Evolutionary conservation across 2,113 vertebrate genomes (phyloP), one percentile per base, ranked within the genome.

Genomic region (Orycteropus afer): DNA sequence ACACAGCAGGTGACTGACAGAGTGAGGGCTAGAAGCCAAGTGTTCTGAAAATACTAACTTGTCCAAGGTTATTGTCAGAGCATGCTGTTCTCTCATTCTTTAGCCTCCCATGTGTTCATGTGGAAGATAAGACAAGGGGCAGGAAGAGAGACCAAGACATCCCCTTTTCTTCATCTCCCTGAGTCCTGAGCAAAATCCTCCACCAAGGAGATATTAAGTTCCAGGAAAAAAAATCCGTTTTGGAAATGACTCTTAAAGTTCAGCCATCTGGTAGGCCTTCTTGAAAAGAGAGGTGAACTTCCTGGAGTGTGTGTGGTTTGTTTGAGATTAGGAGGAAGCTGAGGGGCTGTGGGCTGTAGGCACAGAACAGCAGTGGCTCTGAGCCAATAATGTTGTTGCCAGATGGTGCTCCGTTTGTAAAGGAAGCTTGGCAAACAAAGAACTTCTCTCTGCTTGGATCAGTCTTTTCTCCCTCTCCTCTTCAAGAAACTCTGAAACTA

Each of bases 361-460:
- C 6, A 27, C 4, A 6, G 27, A 45, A n/a, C 0, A 81, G n/a
- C 90, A 73, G 67, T 34, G 47, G 18, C 83, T 83, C 49, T 86
- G 94, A 86, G 25, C 57, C 91, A 95, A 77, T 10, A 29, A 20
- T 1, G 0, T 0, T 2, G 18, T 93, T 94, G 80, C 86, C 86
- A 89, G 86, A 65, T 12, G 32, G 90, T 86, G 67, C 92, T 79
- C 55, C 77, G 83, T 76, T 25, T 73, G 27, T 69, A 76, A 95
- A 91, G 94, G 79, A 91, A 94, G 51, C 49, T 91, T 63, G 7
- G 95, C 57, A 80, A 95, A 78, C 88, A 94, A 59, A 91, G 91
- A 45, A 82, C 63, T 63, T 23, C 74, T 77, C 65, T 93, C 94
- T 61, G 32, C 57, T 20, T 27, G 77, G 40, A 4, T 10, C 61